These are phyloP conservation scores for Caiman crocodilus DNA, from an alignment of 2,797 vertebrate species.

Conservation along the genomic window DNA sequence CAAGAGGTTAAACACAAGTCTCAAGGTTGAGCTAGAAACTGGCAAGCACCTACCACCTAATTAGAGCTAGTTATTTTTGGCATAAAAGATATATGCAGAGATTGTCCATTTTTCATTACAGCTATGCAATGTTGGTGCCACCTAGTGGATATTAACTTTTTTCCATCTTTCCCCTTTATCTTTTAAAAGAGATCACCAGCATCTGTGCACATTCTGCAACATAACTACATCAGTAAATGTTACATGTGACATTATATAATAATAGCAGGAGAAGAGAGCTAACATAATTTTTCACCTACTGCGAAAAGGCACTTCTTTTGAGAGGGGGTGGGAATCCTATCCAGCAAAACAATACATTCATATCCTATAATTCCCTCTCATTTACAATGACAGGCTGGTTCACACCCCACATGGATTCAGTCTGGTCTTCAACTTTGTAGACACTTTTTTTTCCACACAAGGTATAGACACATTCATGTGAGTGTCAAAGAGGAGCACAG, in stretches of 20 bases:
- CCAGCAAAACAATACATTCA: background rate
- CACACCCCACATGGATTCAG: background rate
- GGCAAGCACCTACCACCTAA: accelerated
- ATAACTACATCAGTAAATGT: no score
- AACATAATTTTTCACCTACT: accelerated
- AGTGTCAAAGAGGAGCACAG: no score
- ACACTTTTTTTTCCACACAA: background rate
- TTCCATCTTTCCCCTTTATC: accelerated
- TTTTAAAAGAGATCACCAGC: accelerated
- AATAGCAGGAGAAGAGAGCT: accelerated
- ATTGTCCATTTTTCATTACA: background rate
- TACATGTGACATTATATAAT: background rate
- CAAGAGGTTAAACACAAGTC: background rate
- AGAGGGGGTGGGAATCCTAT: no score
- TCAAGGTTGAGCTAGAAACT: background rate
- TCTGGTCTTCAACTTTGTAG: background rate
- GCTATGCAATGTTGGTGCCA: conserved; percentile 47
- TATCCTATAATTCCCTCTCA: background rate
- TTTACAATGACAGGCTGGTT: background rate
- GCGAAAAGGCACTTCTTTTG: no score
- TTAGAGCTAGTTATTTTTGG: background rate
- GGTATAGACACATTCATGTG: no score
- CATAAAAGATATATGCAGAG: accelerated
- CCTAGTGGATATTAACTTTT: conserved; percentile 67
- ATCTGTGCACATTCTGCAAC: accelerated